Base-by-base conservation (phyloP, 2,113 vertebrate species). In the Cephalopterus ornatus region DNA sequence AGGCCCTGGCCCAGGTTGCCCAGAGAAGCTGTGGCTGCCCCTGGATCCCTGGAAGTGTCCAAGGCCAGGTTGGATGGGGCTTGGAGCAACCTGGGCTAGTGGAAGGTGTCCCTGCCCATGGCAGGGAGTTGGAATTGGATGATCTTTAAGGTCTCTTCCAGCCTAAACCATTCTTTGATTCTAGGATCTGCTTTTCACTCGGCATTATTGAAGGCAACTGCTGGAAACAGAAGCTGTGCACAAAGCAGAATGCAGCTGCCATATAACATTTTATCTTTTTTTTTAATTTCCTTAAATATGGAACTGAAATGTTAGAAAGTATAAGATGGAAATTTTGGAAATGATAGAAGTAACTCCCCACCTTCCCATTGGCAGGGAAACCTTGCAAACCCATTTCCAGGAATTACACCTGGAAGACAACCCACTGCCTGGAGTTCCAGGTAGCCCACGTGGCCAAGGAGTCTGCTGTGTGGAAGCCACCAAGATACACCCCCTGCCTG, bases 261-360 rank as follows among this genome's bases (percentile, higher is more conserved):
- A 9, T 8, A 23, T 8, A 71, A 44, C 13, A 33, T 19, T 21
- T 39, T 37, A 18, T 32, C 1, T 27, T 55, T 15, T 18, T 19
- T 15, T 42, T 35, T 16, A 19, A 3, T 10, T 3, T 8, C 2
- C 24, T 72, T 85, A 53, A 71, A 37, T 50, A 37, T 0, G 0
- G 6, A 84, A 68, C 2, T 21, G 10, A 86, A 62, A 58, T 33
- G 7, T 71, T 74, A n/a, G 20, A 55, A 86, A 77, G 18, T 42
- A 20, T 30, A 47, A 65, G 33, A 55, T 10, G n/a, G 52, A 63
- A n/a, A 46, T 70, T 80, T 53, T 26, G 4, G 53, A 27, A 84
- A 50, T 4, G 62, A 19, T 11, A 84, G 16, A 39, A 7, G 27
- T 23, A 55, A 12, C 4, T 55, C 5, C 16, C 17, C 52, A 19